Percentiles rank a stretch among this genome's conserved stretches.
phyloP scores from a whole-genome alignment of 2,888 invertebrate genomes.

The Pseudolycoriella hygida region DNA sequence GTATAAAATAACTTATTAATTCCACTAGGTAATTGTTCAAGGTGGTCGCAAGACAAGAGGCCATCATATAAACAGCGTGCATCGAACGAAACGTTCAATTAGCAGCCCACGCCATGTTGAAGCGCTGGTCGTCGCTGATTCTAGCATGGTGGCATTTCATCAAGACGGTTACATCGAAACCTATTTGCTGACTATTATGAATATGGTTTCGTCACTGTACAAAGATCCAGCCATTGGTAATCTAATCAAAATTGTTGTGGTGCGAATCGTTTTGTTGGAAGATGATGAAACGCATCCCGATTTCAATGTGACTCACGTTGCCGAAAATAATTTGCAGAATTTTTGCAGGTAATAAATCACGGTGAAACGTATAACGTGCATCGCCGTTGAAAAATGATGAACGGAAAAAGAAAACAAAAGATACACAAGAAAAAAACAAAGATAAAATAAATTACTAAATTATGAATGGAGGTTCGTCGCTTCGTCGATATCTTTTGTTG shows the following conservation, averaged over 20 bases:
- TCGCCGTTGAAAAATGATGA: no score
- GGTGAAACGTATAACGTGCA: no score
- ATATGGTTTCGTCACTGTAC: slow-evolving; percentile 76
- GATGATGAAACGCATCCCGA: slow-evolving; percentile 38
- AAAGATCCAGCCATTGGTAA: slow-evolving; percentile 81
- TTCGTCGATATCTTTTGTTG: slow-evolving; percentile 3
- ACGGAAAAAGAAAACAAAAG: neutral
- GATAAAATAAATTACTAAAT: no score
- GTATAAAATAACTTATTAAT: neutral
- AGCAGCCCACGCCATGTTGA: slow-evolving; percentile 67
- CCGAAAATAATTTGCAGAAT: slow-evolving; percentile 62
- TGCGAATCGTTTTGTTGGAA: slow-evolving; percentile 63
- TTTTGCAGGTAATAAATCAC: slow-evolving; percentile 45
- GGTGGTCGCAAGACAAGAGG: slow-evolving; percentile 25
- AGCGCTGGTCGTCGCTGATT: slow-evolving; percentile 73
- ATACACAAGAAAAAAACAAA: neutral
- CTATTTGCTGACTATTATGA: slow-evolving; percentile 82
- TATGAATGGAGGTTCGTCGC: neutral
- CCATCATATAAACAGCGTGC: slow-evolving; percentile 10
- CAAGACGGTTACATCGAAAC: slow-evolving; percentile 61
- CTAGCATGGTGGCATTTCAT: slow-evolving; percentile 75
- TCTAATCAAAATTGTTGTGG: slow-evolving; percentile 77
- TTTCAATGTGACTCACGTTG: slow-evolving; percentile 59
- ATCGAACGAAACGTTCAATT: slow-evolving; percentile 39
- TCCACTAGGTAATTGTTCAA: slow-evolving; percentile 25